Evolutionary conservation across 1,140 invertebrate genomes (phyloP).

Genomic region (Trichonephila inaurata): DNA sequence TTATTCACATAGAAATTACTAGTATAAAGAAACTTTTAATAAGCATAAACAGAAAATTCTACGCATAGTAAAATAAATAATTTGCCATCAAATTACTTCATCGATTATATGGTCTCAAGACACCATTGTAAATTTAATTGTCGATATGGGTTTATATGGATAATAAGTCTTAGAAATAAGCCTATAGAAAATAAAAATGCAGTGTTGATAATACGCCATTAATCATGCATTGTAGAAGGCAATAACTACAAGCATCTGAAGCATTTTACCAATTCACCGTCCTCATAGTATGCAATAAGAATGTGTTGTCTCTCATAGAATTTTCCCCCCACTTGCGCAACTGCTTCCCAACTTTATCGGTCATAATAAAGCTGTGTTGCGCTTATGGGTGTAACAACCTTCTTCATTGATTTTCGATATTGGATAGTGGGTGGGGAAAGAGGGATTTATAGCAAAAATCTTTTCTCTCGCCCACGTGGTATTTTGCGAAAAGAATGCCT

Average conservation of each 20-base stretch:
- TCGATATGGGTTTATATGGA: too few relatives aligned
- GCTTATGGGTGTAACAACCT: constrained; percentile 51
- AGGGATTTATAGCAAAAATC: background rate
- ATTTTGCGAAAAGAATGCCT: background rate
- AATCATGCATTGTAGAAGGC: background rate
- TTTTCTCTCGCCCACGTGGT: constrained; percentile 3
- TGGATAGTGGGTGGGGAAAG: background rate
- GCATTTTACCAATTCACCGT: background rate
- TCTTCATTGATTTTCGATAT: constrained; percentile 58
- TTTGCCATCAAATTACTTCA: too few relatives aligned
- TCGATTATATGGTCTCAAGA: too few relatives aligned
- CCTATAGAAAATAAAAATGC: too few relatives aligned
- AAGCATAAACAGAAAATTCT: too few relatives aligned
- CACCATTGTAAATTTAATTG: too few relatives aligned
- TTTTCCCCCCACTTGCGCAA: background rate
- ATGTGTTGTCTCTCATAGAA: background rate
- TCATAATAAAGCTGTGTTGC: constrained; percentile 62
- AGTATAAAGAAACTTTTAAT: too few relatives aligned
- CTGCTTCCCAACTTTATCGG: constrained; percentile 37
- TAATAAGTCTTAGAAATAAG: too few relatives aligned
- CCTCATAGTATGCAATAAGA: background rate
- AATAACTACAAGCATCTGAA: background rate
- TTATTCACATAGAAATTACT: too few relatives aligned
- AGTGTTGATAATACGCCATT: background rate
- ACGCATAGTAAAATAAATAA: too few relatives aligned